Base-by-base conservation (phyloP, 2,797 vertebrate species). In the Balearica regulorum region DNA sequence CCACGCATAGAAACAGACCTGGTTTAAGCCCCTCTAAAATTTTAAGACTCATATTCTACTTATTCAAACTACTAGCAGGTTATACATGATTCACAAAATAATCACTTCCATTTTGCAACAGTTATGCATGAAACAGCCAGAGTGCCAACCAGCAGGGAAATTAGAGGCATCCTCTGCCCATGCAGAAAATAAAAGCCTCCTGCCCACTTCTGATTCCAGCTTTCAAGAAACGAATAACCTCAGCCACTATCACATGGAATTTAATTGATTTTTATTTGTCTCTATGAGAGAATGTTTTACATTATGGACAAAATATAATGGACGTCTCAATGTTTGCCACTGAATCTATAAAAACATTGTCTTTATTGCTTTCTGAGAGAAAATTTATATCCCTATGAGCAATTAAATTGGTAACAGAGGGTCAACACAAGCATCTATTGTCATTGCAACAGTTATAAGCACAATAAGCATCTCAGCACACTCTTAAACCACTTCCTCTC, bases 321-420 rank as follows among this genome's bases (percentile, higher is more conserved):
- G 53, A 77, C 44, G 54, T 39, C 69, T 78, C 58, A 72, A 41
- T 20, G 54, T 87, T 83, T 80, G 48, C 31, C 66, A 88, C 43
- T 33, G 58, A 79, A 84, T 84, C 80, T 90, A 89, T 58, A 86
- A 85, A 92, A 96, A 55, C 54, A 68, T 28, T 55, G 28, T 26
- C 71, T 83, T 94, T 66, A 87, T 87, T 80, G 68, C 79, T 91
- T 95, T 87, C 66, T 73, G 62, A 72, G 70, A 39, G 60, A 88
- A 94, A 94, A 94, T 76, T 76, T 84, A 66, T 80, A 87, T 44
- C 55, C 43, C 55, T 89, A 26, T 16, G 19, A 83, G 78, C 68
- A 93, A 87, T 60, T 48, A 90, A 84, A 95, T 93, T 85, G 64
- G 81, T 87, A 95, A 84, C 66, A 90, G 88, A 93, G 65, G 83